Evolutionary conservation across 2,888 invertebrate genomes (phyloP).

Genomic region (Chalcosyrphus nemorum): DNA sequence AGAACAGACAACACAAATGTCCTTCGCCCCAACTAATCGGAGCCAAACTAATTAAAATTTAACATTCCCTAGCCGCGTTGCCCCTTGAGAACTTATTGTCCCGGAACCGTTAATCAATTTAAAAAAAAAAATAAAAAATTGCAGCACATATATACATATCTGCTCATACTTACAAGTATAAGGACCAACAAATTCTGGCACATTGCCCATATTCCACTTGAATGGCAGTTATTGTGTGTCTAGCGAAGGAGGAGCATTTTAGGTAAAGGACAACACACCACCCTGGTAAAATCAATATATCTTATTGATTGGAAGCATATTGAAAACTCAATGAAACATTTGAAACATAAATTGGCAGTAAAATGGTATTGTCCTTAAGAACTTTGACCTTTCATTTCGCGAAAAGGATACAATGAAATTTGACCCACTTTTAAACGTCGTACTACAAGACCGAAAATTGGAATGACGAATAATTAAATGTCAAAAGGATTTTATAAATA

Average conservation of each 20-base stretch:
- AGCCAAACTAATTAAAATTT: background rate
- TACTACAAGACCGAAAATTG: background rate
- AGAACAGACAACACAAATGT: background rate
- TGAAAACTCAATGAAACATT: conserved; percentile 14
- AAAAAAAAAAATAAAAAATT: too few species aligned
- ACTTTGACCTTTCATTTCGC: background rate
- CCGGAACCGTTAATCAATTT: conserved; percentile 10
- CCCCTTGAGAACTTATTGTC: background rate
- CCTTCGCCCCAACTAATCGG: background rate
- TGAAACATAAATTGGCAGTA: conserved; percentile 11
- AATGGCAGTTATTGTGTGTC: conserved; percentile 20
- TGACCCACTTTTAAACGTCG: conserved; percentile 3
- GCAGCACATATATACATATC: too few species aligned
- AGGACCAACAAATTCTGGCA: too few species aligned
- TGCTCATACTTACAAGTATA: too few species aligned
- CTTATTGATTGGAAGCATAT: background rate
- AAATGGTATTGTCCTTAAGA: background rate
- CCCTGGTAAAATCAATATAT: conserved; percentile 13
- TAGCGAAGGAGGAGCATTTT: background rate
- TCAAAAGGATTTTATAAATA: background rate
- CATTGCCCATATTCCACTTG: conserved; percentile 5
- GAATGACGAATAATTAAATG: background rate
- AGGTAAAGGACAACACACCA: background rate
- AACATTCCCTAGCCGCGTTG: background rate
- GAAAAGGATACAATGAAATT: background rate